Evolutionary conservation across 2,888 invertebrate genomes (phyloP).

Genomic region (Lepetodrilus schrolli): DNA sequence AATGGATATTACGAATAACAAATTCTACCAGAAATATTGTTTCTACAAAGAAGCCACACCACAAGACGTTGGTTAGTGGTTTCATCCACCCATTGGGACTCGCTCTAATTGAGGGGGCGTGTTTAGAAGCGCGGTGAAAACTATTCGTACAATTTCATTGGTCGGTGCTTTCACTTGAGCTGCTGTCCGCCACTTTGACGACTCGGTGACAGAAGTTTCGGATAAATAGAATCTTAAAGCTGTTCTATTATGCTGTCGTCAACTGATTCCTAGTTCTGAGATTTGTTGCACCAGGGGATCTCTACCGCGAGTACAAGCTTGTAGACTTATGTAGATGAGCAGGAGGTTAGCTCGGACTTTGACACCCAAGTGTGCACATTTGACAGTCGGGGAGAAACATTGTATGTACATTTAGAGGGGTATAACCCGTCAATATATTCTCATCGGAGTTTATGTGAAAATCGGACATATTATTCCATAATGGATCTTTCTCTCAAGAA

Average conservation of each 20-base stretch:
- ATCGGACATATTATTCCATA: not conserved
- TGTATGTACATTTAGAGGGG: too few relatives aligned
- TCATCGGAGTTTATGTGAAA: slow-evolving; percentile 1
- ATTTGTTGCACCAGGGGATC: not conserved
- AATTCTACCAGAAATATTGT: too few relatives aligned
- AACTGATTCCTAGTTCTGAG: not conserved
- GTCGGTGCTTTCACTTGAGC: not conserved
- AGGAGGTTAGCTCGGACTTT: not conserved
- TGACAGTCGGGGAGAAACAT: too few relatives aligned
- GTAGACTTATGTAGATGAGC: not conserved
- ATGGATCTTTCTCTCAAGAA: slow-evolving; percentile 48
- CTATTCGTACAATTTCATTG: not conserved
- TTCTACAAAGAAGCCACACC: too few relatives aligned
- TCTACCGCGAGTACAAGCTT: not conserved
- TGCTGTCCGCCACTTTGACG: not conserved
- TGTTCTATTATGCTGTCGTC: not conserved
- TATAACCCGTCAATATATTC: too few relatives aligned
- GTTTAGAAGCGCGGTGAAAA: not conserved
- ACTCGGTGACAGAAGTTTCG: slow-evolving; percentile 23
- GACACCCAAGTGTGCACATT: too few relatives aligned
- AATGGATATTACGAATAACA: too few relatives aligned
- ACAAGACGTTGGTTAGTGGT: too few relatives aligned
- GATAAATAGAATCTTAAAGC: slow-evolving; percentile 23
- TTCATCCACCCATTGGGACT: not conserved
- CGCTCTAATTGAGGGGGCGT: slow-evolving; percentile 13